phyloP scores from a whole-genome alignment of 2,113 vertebrate species.

The Genyomyrus donnyi region DNA sequence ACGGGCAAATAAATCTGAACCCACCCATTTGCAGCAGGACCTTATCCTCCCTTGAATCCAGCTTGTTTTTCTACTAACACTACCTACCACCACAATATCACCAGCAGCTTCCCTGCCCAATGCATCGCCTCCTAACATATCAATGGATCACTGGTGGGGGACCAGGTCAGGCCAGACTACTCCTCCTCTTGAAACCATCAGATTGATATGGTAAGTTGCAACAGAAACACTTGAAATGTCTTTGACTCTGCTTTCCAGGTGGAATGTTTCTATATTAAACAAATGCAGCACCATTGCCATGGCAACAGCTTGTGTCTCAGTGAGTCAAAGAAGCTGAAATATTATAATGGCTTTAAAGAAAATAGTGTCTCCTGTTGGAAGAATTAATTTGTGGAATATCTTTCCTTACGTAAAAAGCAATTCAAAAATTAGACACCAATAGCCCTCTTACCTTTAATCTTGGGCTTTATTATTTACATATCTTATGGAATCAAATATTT shows the following conservation, averaged over 20 bases:
- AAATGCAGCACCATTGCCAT: constrained; percentile 45
- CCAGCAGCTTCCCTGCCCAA: not conserved
- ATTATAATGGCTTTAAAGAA: constrained; percentile 19
- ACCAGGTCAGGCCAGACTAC: not conserved
- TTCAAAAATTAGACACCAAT: not conserved
- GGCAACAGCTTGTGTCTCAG: constrained; percentile 42
- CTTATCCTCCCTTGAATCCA: not conserved
- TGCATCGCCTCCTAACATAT: not conserved
- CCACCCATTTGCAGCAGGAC: not conserved
- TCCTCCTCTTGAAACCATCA: not conserved
- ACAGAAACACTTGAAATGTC: constrained; percentile 1
- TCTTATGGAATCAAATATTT: not conserved
- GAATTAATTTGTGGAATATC: constrained; percentile 8
- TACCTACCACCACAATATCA: not conserved
- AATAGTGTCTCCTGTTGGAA: constrained; percentile 15
- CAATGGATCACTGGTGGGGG: not conserved
- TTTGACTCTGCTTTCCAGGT: constrained; percentile 30
- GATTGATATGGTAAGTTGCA: constrained; percentile 7
- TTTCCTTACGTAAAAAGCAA: not conserved
- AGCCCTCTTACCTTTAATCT: not conserved
- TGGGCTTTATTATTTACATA: not conserved
- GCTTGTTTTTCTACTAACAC: not conserved
- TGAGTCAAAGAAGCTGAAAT: constrained; percentile 41
- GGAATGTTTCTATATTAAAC: constrained; percentile 36
- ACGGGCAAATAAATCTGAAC: not conserved